Conservation (phyloP, 2,113 vertebrate species). For the Fregetta grallaria region DNA sequence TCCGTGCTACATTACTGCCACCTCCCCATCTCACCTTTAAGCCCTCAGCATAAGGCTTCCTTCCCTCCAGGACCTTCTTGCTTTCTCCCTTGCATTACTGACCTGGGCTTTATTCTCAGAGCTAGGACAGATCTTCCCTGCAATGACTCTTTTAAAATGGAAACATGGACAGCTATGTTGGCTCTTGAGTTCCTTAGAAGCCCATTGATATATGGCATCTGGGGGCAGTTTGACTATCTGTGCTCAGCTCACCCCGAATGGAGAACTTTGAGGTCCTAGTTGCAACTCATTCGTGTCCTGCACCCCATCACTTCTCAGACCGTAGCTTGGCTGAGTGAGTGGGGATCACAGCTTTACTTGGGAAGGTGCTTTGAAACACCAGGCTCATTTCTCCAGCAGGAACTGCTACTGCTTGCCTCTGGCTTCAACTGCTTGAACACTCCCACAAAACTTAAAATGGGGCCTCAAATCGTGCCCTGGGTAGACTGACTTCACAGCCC, state of each 20-base stretch:
- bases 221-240: neutral
- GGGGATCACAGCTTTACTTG: neutral
- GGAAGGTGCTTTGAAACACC: neutral
- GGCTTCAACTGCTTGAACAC: neutral
- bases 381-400: neutral
- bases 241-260: neutral
- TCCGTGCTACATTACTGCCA: neutral
- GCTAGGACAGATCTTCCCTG: neutral
- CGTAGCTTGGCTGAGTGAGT: neutral
- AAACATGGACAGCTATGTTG: rapidly evolving
- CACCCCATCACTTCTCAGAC: neutral
- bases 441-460: neutral
- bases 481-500: neutral
- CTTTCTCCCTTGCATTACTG: neutral
- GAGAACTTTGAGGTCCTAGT: neutral
- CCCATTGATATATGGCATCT: rapidly evolving
- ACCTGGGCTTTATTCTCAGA: neutral
- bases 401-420: neutral
- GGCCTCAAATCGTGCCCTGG: neutral
- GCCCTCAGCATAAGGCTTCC: neutral
- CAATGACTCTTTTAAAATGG: neutral
- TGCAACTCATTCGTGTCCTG: neutral
- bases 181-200: neutral
- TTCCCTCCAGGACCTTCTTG: neutral
- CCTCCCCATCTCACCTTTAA: neutral